phyloP scores from a whole-genome alignment of 2,797 vertebrate genomes.

The Cirrhinus mrigala region DNA sequence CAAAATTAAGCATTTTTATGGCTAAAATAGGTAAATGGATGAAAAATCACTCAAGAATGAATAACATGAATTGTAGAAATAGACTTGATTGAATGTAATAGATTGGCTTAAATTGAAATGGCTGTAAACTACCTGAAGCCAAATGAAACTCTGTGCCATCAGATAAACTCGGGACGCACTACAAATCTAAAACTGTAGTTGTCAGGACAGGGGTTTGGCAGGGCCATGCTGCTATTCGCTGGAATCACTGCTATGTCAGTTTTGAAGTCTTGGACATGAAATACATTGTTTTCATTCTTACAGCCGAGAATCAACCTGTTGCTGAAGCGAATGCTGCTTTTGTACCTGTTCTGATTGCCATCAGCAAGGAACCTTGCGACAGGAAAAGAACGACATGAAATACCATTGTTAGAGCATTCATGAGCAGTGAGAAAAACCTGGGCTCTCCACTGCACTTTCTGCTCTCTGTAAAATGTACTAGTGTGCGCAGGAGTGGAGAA shows the following conservation, averaged over 20 bases:
- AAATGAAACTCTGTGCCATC: too few relatives aligned
- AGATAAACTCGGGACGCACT: slow-evolving; percentile 69
- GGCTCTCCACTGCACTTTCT: slow-evolving; percentile 59
- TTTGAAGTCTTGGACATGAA: slow-evolving; percentile 75
- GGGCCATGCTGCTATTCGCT: slow-evolving; percentile 49
- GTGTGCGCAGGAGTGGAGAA: slow-evolving; percentile 68
- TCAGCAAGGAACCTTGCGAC: slow-evolving; percentile 14
- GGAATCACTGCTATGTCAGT: slow-evolving; percentile 54
- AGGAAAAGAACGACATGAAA: slow-evolving; percentile 67
- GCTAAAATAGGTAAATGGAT: not conserved
- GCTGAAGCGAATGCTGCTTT: slow-evolving; percentile 63
- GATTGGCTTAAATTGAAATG: not conserved
- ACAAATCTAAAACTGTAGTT: slow-evolving; percentile 71
- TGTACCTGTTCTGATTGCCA: accelerated
- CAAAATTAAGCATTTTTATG: not conserved
- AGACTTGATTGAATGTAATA: not conserved
- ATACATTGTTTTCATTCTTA: slow-evolving; percentile 64
- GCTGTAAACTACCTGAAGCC: too few relatives aligned
- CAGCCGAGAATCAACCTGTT: slow-evolving; percentile 77
- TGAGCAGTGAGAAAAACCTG: slow-evolving; percentile 43
- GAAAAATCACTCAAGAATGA: not conserved
- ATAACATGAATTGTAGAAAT: not conserved
- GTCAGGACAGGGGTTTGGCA: slow-evolving; percentile 74
- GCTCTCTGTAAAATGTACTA: slow-evolving; percentile 65
- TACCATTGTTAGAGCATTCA: slow-evolving; percentile 66